Conservation (phyloP, 2,797 vertebrate species). For the Gallinago stenura region DNA sequence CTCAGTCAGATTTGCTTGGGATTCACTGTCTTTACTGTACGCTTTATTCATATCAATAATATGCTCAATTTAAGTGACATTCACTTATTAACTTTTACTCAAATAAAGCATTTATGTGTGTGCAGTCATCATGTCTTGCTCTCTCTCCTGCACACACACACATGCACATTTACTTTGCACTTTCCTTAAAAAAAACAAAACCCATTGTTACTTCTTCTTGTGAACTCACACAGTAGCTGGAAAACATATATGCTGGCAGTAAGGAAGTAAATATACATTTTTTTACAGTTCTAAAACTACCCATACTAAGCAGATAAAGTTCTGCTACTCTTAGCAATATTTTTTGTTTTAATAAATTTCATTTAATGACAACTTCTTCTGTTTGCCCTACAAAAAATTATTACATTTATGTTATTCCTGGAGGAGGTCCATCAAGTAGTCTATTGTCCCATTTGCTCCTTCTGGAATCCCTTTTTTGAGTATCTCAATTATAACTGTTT, state of each 20-base stretch:
- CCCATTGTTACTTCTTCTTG: not conserved
- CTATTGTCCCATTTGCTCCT: not conserved
- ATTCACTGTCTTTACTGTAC: not conserved
- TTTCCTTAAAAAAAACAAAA: not conserved
- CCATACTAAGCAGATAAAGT: not conserved
- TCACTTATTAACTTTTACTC: not conserved
- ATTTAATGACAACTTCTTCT: not conserved
- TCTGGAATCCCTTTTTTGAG: not conserved
- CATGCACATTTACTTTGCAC: not conserved
- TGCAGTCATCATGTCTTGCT: not conserved
- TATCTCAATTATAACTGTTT: not conserved
- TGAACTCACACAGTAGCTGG: not conserved
- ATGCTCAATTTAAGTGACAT: not conserved
- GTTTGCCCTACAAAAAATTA: not conserved
- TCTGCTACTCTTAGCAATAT: not conserved
- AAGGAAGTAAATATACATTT: not conserved
- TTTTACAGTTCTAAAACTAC: not conserved
- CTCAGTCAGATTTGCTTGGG: not conserved
- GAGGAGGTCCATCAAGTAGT: not conserved
- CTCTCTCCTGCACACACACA: not conserved
- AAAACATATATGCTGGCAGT: not conserved
- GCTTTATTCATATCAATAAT: not conserved
- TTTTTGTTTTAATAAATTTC: not conserved
- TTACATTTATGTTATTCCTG: not conserved
- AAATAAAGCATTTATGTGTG: not conserved